Conservation (phyloP, 2,888 invertebrate species). For the Geophilus truncorum region DNA sequence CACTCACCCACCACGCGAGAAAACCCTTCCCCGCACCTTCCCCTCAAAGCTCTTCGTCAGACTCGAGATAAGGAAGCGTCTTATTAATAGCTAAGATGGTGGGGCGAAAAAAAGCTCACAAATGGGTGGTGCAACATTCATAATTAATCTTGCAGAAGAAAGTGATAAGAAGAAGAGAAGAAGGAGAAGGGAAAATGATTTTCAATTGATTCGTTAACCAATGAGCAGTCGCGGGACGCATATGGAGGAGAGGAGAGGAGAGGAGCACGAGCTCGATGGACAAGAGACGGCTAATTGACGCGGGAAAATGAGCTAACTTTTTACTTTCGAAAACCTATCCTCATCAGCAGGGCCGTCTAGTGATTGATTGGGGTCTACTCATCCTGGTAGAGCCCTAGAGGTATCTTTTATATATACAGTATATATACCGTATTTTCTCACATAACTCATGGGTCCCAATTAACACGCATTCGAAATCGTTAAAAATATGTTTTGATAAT, state of each 20-base stretch:
- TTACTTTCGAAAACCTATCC: too few species aligned
- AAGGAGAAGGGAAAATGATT: conserved; percentile 25
- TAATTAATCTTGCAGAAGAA: conserved; percentile 33
- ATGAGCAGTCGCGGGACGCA: not conserved
- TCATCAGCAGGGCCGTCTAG: too few species aligned
- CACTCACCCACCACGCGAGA: not conserved
- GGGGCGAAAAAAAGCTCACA: not conserved
- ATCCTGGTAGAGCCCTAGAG: too few species aligned
- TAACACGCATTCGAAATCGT: too few species aligned
- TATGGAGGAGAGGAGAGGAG: not conserved
- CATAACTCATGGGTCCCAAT: too few species aligned
- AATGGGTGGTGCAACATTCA: conserved; percentile 30
- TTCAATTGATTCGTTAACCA: conserved; percentile 13
- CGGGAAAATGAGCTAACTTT: not conserved
- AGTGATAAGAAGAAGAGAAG: conserved; percentile 31
- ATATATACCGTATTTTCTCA: too few species aligned
- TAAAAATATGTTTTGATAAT: too few species aligned
- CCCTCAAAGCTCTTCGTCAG: not conserved
- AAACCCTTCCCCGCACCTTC: not conserved
- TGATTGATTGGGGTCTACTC: too few species aligned
- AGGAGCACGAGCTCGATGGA: too few species aligned
- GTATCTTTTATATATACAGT: too few species aligned
- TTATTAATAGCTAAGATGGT: conserved; percentile 13
- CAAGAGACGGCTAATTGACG: conserved; percentile 5
- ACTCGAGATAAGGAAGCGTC: conserved; percentile 18